Percentiles rank a stretch among this genome's conserved stretches.
These are phyloP conservation scores for Denticeps clupeoides DNA, from an alignment of 2,797 vertebrate genomes.

Conservation along the genomic window DNA sequence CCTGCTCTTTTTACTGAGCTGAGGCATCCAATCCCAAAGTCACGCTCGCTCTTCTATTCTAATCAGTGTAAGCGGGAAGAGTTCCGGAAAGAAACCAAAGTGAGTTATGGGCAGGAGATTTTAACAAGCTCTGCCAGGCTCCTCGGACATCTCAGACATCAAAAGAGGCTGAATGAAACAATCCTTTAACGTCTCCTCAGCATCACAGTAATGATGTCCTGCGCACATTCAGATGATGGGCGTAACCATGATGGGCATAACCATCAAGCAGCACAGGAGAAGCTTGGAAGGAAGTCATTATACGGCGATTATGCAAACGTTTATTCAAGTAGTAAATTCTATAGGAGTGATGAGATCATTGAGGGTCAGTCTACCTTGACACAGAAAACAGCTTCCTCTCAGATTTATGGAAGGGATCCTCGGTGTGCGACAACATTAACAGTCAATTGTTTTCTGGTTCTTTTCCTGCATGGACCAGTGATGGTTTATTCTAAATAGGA, in stretches of 20 bases:
- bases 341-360: no score
- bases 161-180: slow-evolving; percentile 44
- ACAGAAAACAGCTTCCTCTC: no score
- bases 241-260: slow-evolving; percentile 8
- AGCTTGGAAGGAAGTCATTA: neutral
- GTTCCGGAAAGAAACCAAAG: slow-evolving; percentile 34
- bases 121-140: slow-evolving; percentile 47
- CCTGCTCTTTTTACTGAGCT: slow-evolving; percentile 2
- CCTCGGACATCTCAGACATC: slow-evolving; percentile 40
- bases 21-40: slow-evolving; percentile 11
- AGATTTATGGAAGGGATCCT: no score
- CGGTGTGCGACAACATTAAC: no score
- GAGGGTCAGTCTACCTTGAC: no score
- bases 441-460: no score
- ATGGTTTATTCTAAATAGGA: no score
- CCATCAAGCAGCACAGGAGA: slow-evolving; percentile 9
- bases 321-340: no score
- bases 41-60: slow-evolving; percentile 25
- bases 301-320: no score
- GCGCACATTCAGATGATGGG: slow-evolving; percentile 11
- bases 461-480: no score
- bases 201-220: slow-evolving; percentile 45
- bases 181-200: slow-evolving; percentile 47
- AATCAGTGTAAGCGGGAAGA: slow-evolving; percentile 17
- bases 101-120: slow-evolving; percentile 39